Evolutionary conservation across 2,113 vertebrate genomes (phyloP).

Genomic region (Seriola quinqueradiata): DNA sequence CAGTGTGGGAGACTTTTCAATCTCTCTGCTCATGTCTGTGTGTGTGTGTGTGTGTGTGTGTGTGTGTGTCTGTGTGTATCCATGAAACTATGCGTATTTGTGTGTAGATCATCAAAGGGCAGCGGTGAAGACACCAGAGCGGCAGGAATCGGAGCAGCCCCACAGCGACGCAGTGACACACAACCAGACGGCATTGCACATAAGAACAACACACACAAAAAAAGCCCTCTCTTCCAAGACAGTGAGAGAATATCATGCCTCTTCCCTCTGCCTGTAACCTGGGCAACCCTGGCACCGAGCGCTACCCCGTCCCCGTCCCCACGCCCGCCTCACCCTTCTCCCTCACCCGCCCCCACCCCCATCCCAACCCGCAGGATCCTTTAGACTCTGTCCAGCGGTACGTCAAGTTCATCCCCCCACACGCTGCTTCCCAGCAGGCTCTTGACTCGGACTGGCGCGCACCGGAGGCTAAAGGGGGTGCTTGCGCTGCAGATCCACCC

Average conservation of each 20-base stretch:
- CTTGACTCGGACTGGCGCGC: slow-evolving; percentile 82
- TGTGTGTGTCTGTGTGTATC: slow-evolving; percentile 42
- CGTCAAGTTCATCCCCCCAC: slow-evolving; percentile 83
- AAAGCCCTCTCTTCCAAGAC: slow-evolving; percentile 48
- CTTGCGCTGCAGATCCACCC: slow-evolving; percentile 60
- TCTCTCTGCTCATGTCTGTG: slow-evolving; percentile 17
- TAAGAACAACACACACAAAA: slow-evolving; percentile 50
- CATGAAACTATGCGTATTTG: slow-evolving; percentile 14
- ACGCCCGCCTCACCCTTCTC: slow-evolving; percentile 54
- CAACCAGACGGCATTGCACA: slow-evolving; percentile 61
- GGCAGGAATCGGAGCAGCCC: slow-evolving; percentile 70
- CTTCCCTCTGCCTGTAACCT: slow-evolving; percentile 83
- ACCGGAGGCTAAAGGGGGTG: slow-evolving; percentile 76
- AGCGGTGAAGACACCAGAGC: slow-evolving; percentile 76
- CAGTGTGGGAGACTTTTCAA: slow-evolving; percentile 25
- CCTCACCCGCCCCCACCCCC: slow-evolving; percentile 33
- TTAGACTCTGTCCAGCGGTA: slow-evolving; percentile 87
- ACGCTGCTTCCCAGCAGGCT: slow-evolving; percentile 84
- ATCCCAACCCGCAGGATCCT: slow-evolving; percentile 58
- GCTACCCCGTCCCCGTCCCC: slow-evolving; percentile 65
- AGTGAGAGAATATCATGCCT: slow-evolving; percentile 75
- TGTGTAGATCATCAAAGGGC: slow-evolving; percentile 74
- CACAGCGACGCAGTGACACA: slow-evolving; percentile 65
- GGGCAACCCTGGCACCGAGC: slow-evolving; percentile 87
- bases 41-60: slow-evolving; percentile 28